Conservation (phyloP, 2,888 invertebrate genomes). For the Drosophila robusta region DNA sequence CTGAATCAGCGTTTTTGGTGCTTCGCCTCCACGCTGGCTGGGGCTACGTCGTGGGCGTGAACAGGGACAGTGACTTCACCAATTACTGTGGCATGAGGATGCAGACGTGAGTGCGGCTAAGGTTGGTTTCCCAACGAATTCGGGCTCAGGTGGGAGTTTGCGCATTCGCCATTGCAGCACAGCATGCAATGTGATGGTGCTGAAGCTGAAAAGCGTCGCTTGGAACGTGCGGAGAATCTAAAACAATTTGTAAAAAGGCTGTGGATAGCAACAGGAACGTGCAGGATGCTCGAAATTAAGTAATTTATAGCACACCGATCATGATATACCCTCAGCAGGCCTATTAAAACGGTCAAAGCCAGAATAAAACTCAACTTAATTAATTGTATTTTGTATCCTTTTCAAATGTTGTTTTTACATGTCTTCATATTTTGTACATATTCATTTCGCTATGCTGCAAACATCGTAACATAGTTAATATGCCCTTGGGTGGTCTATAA, state of each 20-base stretch:
- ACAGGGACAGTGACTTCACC: constrained; percentile 55
- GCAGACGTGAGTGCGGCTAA: constrained; percentile 52
- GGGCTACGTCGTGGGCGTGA: constrained; percentile 26
- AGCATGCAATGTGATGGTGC: constrained; percentile 60
- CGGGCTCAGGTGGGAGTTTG: constrained; percentile 57
- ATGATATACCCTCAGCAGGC: constrained; percentile 29
- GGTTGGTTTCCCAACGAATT: constrained; percentile 45
- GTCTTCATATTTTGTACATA: background rate
- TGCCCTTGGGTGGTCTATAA: constrained; percentile 5
- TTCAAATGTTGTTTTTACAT: background rate
- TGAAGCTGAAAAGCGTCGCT: constrained; percentile 66
- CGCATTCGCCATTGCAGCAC: constrained; percentile 49
- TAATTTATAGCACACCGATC: constrained; percentile 50
- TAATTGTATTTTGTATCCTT: background rate
- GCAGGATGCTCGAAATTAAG: constrained; percentile 58
- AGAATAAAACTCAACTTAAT: background rate
- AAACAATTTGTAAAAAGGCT: constrained; percentile 57
- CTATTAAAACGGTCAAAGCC: constrained; percentile 2
- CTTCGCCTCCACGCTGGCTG: constrained; percentile 24
- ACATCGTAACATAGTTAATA: constrained; percentile 7
- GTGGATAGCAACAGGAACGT: constrained; percentile 52
- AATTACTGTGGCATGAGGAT: constrained; percentile 50
- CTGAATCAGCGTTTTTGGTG: constrained; percentile 70
- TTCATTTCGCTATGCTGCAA: background rate
- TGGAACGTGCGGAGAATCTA: constrained; percentile 63